Evolutionary conservation across 2,797 vertebrate genomes (phyloP).

Genomic region (Chrysocyon brachyurus): DNA sequence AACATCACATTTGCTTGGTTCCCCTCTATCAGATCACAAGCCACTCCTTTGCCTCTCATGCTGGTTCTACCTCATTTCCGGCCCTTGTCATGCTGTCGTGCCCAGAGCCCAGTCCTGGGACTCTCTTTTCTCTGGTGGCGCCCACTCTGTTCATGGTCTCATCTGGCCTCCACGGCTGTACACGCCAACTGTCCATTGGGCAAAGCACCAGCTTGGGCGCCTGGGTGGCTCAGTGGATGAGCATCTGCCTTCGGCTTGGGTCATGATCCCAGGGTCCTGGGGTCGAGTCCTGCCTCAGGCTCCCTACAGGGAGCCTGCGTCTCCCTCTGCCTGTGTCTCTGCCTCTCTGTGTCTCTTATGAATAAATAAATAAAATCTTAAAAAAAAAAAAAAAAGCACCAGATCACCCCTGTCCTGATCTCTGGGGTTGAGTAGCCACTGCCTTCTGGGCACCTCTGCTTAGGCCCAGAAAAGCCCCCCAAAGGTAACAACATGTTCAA

Average conservation of each 20-base stretch:
- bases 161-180: neutral
- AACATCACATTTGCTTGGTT: neutral
- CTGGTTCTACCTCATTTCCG: neutral
- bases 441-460: neutral
- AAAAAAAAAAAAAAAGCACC: no score
- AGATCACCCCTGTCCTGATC: neutral
- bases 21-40: neutral
- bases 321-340: no score
- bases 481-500: neutral
- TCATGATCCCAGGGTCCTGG: no score
- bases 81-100: fast-evolving
- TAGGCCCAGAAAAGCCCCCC: neutral
- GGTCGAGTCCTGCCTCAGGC: no score
- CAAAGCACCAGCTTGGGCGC: neutral
- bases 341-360: no score
- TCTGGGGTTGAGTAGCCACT: neutral
- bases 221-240: no score
- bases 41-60: neutral
- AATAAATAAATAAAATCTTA: no score
- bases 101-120: neutral
- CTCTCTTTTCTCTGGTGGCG: neutral
- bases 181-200: no score
- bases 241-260: no score
- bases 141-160: neutral
- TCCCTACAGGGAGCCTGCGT: no score